Percentiles rank a stretch among this genome's conserved stretches.
phyloP scores from a whole-genome alignment of 2,888 invertebrate genomes.

The Diloba caeruleocephala region DNA sequence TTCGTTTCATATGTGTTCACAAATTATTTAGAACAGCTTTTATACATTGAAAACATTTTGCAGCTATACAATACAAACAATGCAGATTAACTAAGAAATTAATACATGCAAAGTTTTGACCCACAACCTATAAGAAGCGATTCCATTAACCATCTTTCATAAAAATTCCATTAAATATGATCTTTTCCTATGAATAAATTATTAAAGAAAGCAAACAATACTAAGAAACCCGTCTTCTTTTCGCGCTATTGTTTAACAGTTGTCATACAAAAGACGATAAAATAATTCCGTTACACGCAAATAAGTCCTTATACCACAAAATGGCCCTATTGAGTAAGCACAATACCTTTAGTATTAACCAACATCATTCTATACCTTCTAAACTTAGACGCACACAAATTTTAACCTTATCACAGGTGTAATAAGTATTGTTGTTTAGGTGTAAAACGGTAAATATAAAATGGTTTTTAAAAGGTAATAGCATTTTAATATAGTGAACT shows the following conservation, averaged over 20 bases:
- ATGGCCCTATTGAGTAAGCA: conserved; percentile 33
- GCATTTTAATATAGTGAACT: conserved; percentile 83
- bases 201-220: conserved; percentile 14
- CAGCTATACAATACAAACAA: too few relatives aligned
- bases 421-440: conserved; percentile 10
- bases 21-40: too few relatives aligned
- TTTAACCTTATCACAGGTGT: not conserved
- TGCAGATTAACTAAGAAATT: too few relatives aligned
- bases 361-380: conserved; percentile 31
- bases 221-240: not conserved
- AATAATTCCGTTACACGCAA: conserved; percentile 64
- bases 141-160: too few relatives aligned
- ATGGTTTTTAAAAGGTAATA: conserved; percentile 67
- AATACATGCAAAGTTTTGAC: too few relatives aligned
- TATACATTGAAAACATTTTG: too few relatives aligned
- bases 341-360: conserved; percentile 31
- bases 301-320: conserved; percentile 60
- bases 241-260: conserved; percentile 30
- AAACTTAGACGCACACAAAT: conserved; percentile 16
- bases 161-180: conserved; percentile 17
- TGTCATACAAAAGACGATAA: conserved; percentile 58
- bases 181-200: conserved; percentile 36
- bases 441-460: conserved; percentile 8
- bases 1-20: too few relatives aligned
- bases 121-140: too few relatives aligned